These are phyloP conservation scores for Dermatemys mawii DNA, from an alignment of 2,113 vertebrate species.

Conservation along the genomic window DNA sequence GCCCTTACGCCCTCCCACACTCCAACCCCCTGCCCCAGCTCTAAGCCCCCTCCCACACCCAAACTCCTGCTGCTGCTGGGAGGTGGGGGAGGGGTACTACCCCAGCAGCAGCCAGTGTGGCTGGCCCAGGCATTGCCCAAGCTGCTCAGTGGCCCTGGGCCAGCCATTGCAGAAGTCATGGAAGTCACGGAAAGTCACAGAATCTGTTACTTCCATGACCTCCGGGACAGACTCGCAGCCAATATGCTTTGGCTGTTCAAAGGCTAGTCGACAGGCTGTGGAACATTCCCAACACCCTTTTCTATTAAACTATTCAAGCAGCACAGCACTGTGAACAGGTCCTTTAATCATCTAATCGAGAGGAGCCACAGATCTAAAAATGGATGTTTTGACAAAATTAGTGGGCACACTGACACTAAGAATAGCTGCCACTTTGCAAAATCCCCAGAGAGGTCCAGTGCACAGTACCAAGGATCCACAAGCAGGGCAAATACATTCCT, in stretches of 20 bases:
- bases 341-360: background rate
- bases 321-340: rapidly evolving
- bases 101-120: too few relatives aligned
- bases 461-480: background rate
- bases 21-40: too few relatives aligned
- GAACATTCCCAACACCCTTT: background rate
- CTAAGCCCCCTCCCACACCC: too few relatives aligned
- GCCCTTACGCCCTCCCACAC: too few relatives aligned
- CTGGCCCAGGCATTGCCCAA: too few relatives aligned
- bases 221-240: too few relatives aligned
- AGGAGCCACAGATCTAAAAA: rapidly evolving
- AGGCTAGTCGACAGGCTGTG: background rate
- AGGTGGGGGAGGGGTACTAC: too few relatives aligned
- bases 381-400: rapidly evolving
- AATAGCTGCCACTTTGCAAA: background rate
- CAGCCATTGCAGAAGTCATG: too few relatives aligned
- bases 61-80: too few relatives aligned
- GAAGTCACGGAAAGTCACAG: too few relatives aligned
- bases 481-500: background rate
- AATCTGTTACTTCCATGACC: too few relatives aligned
- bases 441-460: background rate
- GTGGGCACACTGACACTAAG: background rate
- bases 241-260: background rate
- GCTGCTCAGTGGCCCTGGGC: too few relatives aligned
- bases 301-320: background rate